Conservation (phyloP, 2,113 vertebrate genomes). For the Cromileptes altivelis region DNA sequence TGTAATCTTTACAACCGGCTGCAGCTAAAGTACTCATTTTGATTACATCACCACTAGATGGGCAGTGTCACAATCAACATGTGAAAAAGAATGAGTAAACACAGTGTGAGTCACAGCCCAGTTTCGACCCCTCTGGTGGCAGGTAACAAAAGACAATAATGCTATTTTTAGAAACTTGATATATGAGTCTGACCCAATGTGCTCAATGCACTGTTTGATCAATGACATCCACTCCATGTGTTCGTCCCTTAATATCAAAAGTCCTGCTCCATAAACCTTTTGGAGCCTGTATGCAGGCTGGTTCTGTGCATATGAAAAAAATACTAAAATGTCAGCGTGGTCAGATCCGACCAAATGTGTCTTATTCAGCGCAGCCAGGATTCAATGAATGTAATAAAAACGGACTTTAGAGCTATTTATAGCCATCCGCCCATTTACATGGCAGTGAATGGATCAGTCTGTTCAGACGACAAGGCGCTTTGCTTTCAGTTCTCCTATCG, state of each 20-base stretch:
- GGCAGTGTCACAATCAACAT: neutral
- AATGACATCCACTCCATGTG: neutral
- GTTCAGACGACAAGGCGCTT: neutral
- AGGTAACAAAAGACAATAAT: neutral
- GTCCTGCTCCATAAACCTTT: neutral
- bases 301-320: neutral
- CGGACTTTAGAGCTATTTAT: neutral
- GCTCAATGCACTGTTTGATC: neutral
- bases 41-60: neutral
- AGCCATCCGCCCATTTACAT: neutral
- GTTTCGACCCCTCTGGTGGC: neutral
- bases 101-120: neutral
- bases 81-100: neutral
- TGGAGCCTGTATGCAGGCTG: neutral
- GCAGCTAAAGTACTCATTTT: neutral
- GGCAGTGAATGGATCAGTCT: slow-evolving; percentile 3
- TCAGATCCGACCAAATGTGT: neutral
- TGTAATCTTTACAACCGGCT: neutral
- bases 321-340: neutral
- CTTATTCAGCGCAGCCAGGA: neutral
- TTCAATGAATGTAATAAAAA: neutral
- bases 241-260: neutral
- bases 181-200: neutral
- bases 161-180: neutral
- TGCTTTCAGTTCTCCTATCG: neutral